A percentile compares a stretch with the other conserved stretches of the same genome.
Evolutionary conservation across 2,888 invertebrate genomes (phyloP).

Genomic region (Geophilus truncorum): DNA sequence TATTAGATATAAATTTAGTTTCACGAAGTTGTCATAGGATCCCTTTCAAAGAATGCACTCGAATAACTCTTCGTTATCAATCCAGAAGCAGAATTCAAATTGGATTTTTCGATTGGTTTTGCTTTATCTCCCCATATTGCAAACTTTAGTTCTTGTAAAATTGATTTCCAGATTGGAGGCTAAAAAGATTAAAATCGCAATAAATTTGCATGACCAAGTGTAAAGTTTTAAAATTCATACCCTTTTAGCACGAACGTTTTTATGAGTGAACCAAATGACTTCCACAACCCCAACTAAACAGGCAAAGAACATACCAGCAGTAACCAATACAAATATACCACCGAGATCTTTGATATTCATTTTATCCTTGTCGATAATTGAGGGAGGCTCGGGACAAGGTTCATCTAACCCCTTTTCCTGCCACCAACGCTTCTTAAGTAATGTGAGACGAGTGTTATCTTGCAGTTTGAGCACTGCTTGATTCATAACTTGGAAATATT

Average conservation of each 20-base stretch:
- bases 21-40: background rate
- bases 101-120: constrained; percentile 25
- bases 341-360: constrained; percentile 81
- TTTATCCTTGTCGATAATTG: constrained; percentile 42
- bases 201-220: background rate
- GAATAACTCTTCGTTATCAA: background rate
- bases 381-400: constrained; percentile 45
- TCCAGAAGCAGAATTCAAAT: background rate
- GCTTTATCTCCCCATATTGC: constrained; percentile 59
- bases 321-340: constrained; percentile 88
- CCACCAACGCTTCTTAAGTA: constrained; percentile 96
- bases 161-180: constrained; percentile 67
- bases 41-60: background rate
- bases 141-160: constrained; percentile 65
- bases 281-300: constrained; percentile 91
- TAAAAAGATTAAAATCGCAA: constrained; percentile 44
- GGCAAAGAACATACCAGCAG: constrained; percentile 86
- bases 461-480: constrained; percentile 91
- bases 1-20: background rate
- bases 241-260: constrained; percentile 85
- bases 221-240: constrained; percentile 50
- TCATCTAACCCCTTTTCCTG: constrained; percentile 51
- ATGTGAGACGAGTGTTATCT: constrained; percentile 88
- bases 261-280: constrained; percentile 91
- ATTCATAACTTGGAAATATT: constrained; percentile 87